A percentile compares a stretch with the other conserved stretches of the same genome.
phyloP scores from a whole-genome alignment of 2,113 vertebrate species.

The Bagarius yarrelli region DNA sequence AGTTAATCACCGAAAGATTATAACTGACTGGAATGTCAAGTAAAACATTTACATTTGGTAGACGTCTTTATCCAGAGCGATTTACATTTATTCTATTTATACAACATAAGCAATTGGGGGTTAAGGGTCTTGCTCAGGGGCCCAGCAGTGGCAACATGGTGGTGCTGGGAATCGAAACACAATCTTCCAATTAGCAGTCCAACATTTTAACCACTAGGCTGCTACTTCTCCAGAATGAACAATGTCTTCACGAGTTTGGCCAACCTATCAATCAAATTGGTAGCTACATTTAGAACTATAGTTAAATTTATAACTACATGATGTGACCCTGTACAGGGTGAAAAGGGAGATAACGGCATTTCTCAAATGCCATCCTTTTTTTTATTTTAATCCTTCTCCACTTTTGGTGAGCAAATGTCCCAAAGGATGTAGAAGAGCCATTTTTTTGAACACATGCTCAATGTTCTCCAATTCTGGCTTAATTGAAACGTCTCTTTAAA shows the following conservation, averaged over 20 bases:
- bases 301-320: slow-evolving; percentile 10
- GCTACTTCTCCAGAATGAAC: no score
- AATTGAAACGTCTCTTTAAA: slow-evolving; percentile 66
- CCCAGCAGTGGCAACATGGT: no score
- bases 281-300: slow-evolving; percentile 3
- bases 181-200: no score
- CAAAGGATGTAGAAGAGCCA: slow-evolving; percentile 28
- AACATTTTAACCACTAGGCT: no score
- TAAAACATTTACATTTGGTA: no score
- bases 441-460: slow-evolving; percentile 38
- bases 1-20: no score
- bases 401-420: slow-evolving; percentile 1
- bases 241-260: not conserved
- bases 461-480: slow-evolving; percentile 49
- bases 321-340: slow-evolving; percentile 3
- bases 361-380: slow-evolving; percentile 29
- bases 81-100: no score
- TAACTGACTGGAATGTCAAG: no score
- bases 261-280: not conserved
- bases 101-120: no score
- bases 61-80: no score
- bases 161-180: no score
- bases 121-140: no score
- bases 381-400: not conserved
- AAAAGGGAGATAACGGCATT: not conserved